Conservation (phyloP, 2,797 vertebrate species). For the Melanotaenia nigrans region DNA sequence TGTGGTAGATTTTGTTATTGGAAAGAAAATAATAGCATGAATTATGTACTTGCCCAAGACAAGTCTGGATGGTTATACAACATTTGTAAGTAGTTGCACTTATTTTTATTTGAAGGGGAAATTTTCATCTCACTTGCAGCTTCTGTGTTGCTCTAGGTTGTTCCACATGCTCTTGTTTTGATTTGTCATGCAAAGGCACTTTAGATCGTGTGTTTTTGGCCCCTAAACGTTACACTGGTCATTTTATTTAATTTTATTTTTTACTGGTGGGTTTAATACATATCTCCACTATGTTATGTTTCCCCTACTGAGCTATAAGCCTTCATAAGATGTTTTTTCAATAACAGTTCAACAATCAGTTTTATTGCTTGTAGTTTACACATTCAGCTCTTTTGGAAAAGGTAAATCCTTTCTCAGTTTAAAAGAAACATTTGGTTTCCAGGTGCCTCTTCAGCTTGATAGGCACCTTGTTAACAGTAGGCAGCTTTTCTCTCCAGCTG, state of each 20-base stretch:
- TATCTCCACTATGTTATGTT: too few species aligned
- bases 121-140: not conserved
- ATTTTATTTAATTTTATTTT: not conserved
- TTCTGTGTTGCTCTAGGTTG: not conserved
- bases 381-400: too few species aligned
- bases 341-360: too few species aligned
- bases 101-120: not conserved
- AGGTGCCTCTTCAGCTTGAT: not conserved
- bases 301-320: too few species aligned
- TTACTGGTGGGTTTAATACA: not conserved
- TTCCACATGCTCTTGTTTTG: too few species aligned
- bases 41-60: too few species aligned
- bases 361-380: not conserved
- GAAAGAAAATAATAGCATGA: too few species aligned
- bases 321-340: not conserved
- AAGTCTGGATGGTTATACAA: too few species aligned
- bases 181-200: not conserved
- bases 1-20: too few species aligned
- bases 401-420: not conserved
- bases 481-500: not conserved
- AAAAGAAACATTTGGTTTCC: not conserved
- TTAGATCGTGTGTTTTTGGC: not conserved
- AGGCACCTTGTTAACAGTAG: not conserved
- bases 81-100: not conserved
- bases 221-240: not conserved